Evolutionary conservation across 2,888 invertebrate genomes (phyloP).

Genomic region (Luperina nickerlii): DNA sequence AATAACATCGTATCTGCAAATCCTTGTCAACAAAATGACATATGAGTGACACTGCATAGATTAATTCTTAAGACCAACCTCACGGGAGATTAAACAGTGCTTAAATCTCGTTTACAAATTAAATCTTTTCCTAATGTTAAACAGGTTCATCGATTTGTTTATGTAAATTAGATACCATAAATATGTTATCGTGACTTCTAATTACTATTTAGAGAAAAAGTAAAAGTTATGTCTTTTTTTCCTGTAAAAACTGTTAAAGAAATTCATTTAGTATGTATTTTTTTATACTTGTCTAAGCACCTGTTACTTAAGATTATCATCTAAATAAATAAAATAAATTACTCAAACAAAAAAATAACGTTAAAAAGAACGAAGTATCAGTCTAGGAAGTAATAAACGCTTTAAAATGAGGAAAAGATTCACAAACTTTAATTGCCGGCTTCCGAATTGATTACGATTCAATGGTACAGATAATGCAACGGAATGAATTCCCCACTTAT

Average conservation of each 20-base stretch:
- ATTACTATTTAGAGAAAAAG: slow-evolving; percentile 36
- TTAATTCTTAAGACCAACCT: slow-evolving; percentile 64
- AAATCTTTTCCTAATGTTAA: slow-evolving; percentile 55
- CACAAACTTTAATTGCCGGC: slow-evolving; percentile 61
- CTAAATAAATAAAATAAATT: slow-evolving; percentile 33
- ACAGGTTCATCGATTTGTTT: slow-evolving; percentile 54
- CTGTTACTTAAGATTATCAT: slow-evolving; percentile 28
- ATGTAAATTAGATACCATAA: slow-evolving; percentile 55
- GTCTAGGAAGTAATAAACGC: slow-evolving; percentile 67
- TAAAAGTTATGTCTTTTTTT: slow-evolving; percentile 51
- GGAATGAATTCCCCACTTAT: slow-evolving; percentile 53
- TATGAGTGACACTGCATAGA: slow-evolving; percentile 64
- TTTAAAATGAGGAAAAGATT: slow-evolving; percentile 69
- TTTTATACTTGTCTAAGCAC: not conserved
- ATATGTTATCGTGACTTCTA: slow-evolving; percentile 20
- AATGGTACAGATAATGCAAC: slow-evolving; percentile 65
- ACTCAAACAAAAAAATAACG: slow-evolving; percentile 27
- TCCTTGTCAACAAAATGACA: slow-evolving; percentile 63
- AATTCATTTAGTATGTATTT: slow-evolving; percentile 16
- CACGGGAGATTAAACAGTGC: slow-evolving; percentile 55
- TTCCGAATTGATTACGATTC: slow-evolving; percentile 73
- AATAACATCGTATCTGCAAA: slow-evolving; percentile 58
- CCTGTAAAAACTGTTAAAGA: not conserved
- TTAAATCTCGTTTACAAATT: slow-evolving; percentile 56
- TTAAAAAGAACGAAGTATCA: slow-evolving; percentile 42